Base-by-base conservation (phyloP, 2,113 vertebrate genomes). In the Bufo bufo region DNA sequence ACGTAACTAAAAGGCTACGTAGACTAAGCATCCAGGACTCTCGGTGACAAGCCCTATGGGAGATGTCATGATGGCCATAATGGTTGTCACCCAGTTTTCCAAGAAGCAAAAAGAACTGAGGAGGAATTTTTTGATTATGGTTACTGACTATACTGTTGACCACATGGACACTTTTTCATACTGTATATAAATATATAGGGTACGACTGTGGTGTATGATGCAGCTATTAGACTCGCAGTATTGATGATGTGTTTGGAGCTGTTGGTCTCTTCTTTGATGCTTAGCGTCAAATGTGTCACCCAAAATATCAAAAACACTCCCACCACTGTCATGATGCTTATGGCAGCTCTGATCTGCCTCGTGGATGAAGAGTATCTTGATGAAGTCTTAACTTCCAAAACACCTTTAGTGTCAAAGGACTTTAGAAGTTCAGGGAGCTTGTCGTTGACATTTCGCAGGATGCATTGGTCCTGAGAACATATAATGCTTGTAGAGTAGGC, bases 111-210 rank as follows among this genome's bases (percentile, higher is more conserved):
- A 54, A 54, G 10, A 54, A 54, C 52, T 11, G 10, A 54, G 6
- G 10, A 54, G 6, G 6, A 54, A 7, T 54, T 20, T 20, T n/a
- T 10, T n/a, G 11, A n/a, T 8, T 66, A n/a, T 23, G 1, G 0
- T 66, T 3, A 11, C 20, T 23, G 20, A 11, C n/a, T 66, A 2
- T 23, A 4, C 45, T 80, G 2, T 54, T 45, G 45, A 1, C 63
- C 54, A 47, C 85, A 80, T 12, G 77, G 77, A 52, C 77, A 80
- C 63, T 87, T 87, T 13, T 54, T 80, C 85, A 87, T 69, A 8
- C 77, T 43, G 59, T 71, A 87, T 14, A 87, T 87, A 80, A 87
- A 87, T 56, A 87, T 17, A 5, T 87, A 87, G n/a, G 85, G 85
- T 13, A 87, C 71, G 13, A 87, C 23, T 11, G 85, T 69, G 19